A percentile compares a stretch with the other conserved stretches of the same genome.
These are phyloP conservation scores for Paralichthys olivaceus DNA, from an alignment of 2,113 vertebrate genomes.

Conservation along the genomic window DNA sequence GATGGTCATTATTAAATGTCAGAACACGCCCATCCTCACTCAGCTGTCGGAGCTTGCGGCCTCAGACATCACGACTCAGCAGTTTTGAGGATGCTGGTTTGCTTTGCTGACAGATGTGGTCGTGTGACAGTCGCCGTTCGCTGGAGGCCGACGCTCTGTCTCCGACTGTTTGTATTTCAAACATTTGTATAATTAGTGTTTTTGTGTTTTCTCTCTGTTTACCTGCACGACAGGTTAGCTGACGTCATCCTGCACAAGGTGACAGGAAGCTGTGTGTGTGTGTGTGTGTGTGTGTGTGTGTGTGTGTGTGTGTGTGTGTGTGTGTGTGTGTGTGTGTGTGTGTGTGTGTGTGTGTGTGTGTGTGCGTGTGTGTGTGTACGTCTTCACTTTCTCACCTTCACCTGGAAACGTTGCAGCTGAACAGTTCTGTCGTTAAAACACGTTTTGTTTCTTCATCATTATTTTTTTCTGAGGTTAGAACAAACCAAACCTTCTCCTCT, in stretches of 20 bases:
- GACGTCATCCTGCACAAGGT: slow-evolving; percentile 14
- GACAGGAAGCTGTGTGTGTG: not conserved
- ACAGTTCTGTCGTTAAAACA: not conserved
- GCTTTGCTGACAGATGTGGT: slow-evolving; percentile 14
- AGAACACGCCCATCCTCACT: no score
- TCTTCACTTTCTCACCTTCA: slow-evolving; percentile 4
- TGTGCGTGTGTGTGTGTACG: not conserved
- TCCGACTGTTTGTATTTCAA: slow-evolving; percentile 63
- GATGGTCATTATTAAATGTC: not conserved
- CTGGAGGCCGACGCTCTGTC: slow-evolving; percentile 9
- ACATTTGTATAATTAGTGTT: slow-evolving; percentile 65
- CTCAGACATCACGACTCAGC: slow-evolving; percentile 19
- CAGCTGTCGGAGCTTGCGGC: no score
- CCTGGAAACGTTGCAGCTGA: not conserved
- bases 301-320: not conserved
- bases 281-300: slow-evolving; percentile 7
- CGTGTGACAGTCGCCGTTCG: not conserved
- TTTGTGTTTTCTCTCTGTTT: slow-evolving; percentile 48
- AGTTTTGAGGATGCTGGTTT: slow-evolving; percentile 21
- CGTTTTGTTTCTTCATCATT: not conserved
- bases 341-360: not conserved
- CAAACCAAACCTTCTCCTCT: not conserved
- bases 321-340: slow-evolving; percentile 1
- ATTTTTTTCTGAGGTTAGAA: not conserved
- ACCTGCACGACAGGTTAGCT: slow-evolving; percentile 44